Evolutionary conservation across 2,797 vertebrate genomes (phyloP), one percentile per base, ranked within the genome.

Genomic region (Sebastes trivittatus): DNA sequence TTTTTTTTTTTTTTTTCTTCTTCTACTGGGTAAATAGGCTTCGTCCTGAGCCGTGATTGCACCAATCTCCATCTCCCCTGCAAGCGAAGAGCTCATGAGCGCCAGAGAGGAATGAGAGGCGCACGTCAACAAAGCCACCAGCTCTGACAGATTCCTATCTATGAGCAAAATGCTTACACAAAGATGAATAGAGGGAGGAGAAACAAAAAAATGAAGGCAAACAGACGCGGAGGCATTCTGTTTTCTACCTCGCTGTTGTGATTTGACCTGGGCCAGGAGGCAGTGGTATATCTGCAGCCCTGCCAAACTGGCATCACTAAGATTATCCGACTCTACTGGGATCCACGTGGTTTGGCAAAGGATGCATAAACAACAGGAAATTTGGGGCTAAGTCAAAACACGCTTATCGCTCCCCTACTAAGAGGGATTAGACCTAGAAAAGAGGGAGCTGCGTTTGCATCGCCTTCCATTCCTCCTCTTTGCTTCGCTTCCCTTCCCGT

Each of bases 331-430:
- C 87, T 93, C 92, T 64, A 86, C 83, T 63, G 91, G 88, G 91
- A 92, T 85, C 83, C 90, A 91, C 69, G 63, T 81, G 87, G 63
- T 89, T 93, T 94, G 95, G 92, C 90, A 86, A 77, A 85, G 74
- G 73, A 89, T 46, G 84, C 86, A 85, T 87, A 91, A 95, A 94
- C 90, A 93, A 93, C 80, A 85, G 88, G 74, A 92, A 95, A 93
- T 92, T 89, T 92, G 90, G 88, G 89, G 83, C 86, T 54, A 84
- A 93, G 85, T 94, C 92, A 93, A 91, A 94, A 92, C 83, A 85
- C 16, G 88, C 91, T 93, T 91, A 93, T 95, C 92, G 75, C 87
- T 89, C 71, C 70, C 79, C 80, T 77, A 80, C 84, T 91, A 90
- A 93, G 93, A 93, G 81, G 90, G 93, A 95, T 94, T 94, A 93